A percentile compares a stretch with the other conserved stretches of the same genome.
These are phyloP conservation scores for Sitophilus oryzae DNA, from an alignment of 1,140 invertebrate genomes.

Conservation along the genomic window DNA sequence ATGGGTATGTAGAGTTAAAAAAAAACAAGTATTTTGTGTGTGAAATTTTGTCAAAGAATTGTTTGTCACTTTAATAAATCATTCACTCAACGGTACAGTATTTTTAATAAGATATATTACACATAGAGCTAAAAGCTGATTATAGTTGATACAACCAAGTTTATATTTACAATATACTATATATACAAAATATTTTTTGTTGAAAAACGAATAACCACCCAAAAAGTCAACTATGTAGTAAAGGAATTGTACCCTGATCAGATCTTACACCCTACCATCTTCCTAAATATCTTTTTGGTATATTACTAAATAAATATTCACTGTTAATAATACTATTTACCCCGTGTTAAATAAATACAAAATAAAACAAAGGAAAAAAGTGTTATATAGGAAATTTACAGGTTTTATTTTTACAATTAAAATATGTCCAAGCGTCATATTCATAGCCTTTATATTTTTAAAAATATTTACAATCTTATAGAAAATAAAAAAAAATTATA, in stretches of 20 bases:
- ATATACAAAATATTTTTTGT: too few relatives aligned
- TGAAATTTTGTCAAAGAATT: too few relatives aligned
- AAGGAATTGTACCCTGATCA: neutral
- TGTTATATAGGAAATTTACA: neutral
- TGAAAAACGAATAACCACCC: too few relatives aligned
- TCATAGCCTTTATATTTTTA: constrained; percentile 19
- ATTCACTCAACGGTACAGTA: too few relatives aligned
- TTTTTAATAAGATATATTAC: neutral
- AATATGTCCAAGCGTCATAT: constrained; percentile 2
- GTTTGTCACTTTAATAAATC: too few relatives aligned
- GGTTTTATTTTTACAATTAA: neutral
- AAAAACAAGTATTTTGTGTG: too few relatives aligned
- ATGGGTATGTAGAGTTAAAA: too few relatives aligned
- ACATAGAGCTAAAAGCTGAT: neutral
- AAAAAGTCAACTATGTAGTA: too few relatives aligned
- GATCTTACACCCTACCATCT: neutral
- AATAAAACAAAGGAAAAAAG: neutral
- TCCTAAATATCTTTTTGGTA: neutral
- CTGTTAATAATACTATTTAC: neutral
- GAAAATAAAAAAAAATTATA: constrained; percentile 18
- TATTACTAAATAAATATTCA: neutral
- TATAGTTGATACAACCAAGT: neutral
- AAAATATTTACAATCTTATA: constrained; percentile 22
- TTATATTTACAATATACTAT: neutral
- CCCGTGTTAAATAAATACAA: neutral